Conservation (phyloP, 2,113 vertebrate species). For the Crotalus helleri region DNA sequence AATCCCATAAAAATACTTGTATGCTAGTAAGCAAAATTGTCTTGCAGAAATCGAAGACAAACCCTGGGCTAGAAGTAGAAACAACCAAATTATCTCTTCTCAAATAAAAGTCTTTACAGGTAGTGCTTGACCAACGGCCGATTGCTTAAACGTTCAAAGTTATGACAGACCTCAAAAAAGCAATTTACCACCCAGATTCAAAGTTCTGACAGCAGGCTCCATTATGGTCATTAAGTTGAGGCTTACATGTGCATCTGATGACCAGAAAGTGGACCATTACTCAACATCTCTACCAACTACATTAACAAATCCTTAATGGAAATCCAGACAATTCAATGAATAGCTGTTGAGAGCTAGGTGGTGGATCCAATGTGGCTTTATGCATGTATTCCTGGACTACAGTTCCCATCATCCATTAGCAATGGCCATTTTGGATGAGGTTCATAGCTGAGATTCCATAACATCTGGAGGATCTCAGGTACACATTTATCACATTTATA, state of each 20-base stretch:
- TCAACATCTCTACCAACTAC: background rate
- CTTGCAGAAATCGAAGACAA: background rate
- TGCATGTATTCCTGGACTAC: background rate
- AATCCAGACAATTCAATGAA: background rate
- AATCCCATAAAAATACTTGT: background rate
- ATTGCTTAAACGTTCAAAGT: too few relatives aligned
- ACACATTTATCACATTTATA: background rate
- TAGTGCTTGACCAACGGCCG: too few relatives aligned
- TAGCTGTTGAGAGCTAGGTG: background rate
- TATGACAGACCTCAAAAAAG: too few relatives aligned
- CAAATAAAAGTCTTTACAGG: too few relatives aligned
- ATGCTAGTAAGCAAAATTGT: background rate
- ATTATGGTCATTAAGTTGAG: too few relatives aligned
- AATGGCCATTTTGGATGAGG: background rate
- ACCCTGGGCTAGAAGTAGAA: background rate
- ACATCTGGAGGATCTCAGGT: background rate
- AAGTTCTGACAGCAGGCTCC: too few relatives aligned
- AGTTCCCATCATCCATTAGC: background rate
- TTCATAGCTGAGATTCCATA: background rate
- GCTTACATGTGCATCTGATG: background rate
- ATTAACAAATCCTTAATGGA: background rate
- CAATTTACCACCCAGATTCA: too few relatives aligned
- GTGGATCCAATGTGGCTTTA: background rate
- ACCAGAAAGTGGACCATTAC: background rate
- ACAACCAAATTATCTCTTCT: too few relatives aligned